Base-by-base conservation (phyloP, 2,888 invertebrate species). In the Heteropelma amictum region DNA sequence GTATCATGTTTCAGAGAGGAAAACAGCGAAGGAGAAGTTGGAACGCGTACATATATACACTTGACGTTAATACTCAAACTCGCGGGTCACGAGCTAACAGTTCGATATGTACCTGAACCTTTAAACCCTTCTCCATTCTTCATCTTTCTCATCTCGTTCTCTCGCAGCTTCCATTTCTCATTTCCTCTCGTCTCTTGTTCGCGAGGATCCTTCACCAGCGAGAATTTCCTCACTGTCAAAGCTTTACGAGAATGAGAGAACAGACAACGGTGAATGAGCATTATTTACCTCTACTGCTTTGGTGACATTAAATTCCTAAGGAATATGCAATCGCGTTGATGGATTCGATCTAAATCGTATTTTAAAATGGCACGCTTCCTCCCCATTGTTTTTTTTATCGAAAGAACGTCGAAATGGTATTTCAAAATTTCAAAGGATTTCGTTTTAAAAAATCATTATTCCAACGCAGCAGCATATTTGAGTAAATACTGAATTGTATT, bases 81-180 rank as follows among this genome's bases (percentile, higher is more conserved):
- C n/a, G 71, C 67, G 69, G 61, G 69, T 77, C 75, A 76, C 77
- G 68, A 64, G 67, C 68, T 56, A 28, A 47, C 53, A 60, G 75
- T 77, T 60, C 68, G 65, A 70, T 76, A 68, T 73, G 63, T 69
- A 64, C 49, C 54, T 65, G 45, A 67, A 67, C 30, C n/a, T n/a
- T n/a, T n/a, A n/a, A n/a, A n/a, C n/a, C n/a, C n/a, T 64, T 28
- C 51, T 14, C 58, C 56, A 61, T 61, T 28, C 30, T 40, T 21
- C 33, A 8, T 26, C 60, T 33, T 54, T 30, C 45, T n/a, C n/a
- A n/a, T n/a, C 21, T 14, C 26, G n/a, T 23, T 19, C 14, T n/a
- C 23, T 40, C 26, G 14, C 40, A 26, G 33, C 45, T 19, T 8
- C 30, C 23, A 42, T 19, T 61, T 35, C 35, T 38, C 35, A 7